These are phyloP conservation scores for Larimichthys crocea DNA, from an alignment of 2,113 vertebrate genomes.

Conservation along the genomic window DNA sequence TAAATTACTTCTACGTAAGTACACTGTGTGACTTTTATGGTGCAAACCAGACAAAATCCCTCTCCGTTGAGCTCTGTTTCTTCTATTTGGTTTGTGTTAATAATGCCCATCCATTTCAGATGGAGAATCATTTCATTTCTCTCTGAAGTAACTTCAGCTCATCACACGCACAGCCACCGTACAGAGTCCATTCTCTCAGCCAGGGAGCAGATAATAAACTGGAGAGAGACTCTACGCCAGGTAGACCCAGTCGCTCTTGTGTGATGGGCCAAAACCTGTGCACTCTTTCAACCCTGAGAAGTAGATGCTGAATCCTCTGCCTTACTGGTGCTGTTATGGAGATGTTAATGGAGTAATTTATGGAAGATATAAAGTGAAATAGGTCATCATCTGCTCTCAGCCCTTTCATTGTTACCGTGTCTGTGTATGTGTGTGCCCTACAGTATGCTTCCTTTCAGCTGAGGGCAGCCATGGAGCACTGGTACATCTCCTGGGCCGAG, in stretches of 20 bases:
- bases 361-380: constrained; percentile 78
- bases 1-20: constrained; percentile 19
- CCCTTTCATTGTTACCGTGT: constrained; percentile 23
- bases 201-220: constrained; percentile 59
- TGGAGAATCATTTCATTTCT: constrained; percentile 41
- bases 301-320: constrained; percentile 64
- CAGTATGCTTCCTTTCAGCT: constrained; percentile 27
- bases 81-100: constrained; percentile 40
- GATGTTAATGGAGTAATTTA: constrained; percentile 81
- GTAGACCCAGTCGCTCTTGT: constrained; percentile 23
- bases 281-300: constrained; percentile 43
- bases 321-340: constrained; percentile 67
- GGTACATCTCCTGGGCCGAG: constrained; percentile 53
- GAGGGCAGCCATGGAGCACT: constrained; percentile 58
- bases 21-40: constrained; percentile 28
- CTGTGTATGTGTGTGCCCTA: constrained; percentile 27
- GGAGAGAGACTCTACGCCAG: not conserved
- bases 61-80: constrained; percentile 1
- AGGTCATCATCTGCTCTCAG: constrained; percentile 74
- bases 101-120: constrained; percentile 38
- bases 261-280: constrained; percentile 58
- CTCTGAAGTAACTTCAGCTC: constrained; percentile 41
- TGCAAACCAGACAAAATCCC: constrained; percentile 18
- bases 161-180: constrained; percentile 32
- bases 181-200: constrained; percentile 30